Percentiles rank a stretch among this genome's conserved stretches.
Evolutionary conservation across 2,113 vertebrate species (phyloP).

Genomic region (Podiceps cristatus): DNA sequence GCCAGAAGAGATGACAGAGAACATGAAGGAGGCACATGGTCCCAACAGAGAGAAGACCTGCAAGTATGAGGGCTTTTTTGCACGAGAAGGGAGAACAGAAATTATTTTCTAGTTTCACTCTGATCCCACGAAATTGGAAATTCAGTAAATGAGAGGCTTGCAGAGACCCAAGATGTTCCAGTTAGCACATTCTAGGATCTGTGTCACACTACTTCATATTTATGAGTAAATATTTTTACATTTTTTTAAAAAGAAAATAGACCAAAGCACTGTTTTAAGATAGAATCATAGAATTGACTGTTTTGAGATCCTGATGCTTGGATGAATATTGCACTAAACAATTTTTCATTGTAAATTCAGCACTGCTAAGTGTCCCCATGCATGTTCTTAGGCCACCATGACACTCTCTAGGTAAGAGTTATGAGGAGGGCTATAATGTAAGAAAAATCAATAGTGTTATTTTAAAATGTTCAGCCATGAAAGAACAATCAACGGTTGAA

Average conservation of each 20-base stretch:
- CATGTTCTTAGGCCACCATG: background rate
- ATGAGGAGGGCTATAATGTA: background rate
- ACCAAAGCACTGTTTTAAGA: background rate
- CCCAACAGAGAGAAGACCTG: background rate
- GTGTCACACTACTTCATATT: background rate
- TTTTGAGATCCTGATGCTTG: background rate
- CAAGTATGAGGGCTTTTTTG: background rate
- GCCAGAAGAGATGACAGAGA: background rate
- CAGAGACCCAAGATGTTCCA: background rate
- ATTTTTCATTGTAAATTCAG: background rate
- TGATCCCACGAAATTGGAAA: background rate
- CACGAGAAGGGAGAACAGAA: background rate
- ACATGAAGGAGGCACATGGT: background rate
- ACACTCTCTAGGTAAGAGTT: background rate
- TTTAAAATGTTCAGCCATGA: constrained; percentile 41
- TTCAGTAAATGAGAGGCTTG: background rate
- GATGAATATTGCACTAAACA: background rate
- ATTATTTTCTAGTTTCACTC: background rate
- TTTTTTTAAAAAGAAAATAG: background rate
- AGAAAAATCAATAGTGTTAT: constrained; percentile 58
- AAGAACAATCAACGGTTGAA: constrained; percentile 5
- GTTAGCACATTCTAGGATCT: background rate
- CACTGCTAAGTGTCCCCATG: background rate
- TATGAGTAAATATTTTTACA: background rate
- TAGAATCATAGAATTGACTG: background rate